Evolutionary conservation across 2,888 invertebrate species (phyloP).

Genomic region (Rotaria macrura): DNA sequence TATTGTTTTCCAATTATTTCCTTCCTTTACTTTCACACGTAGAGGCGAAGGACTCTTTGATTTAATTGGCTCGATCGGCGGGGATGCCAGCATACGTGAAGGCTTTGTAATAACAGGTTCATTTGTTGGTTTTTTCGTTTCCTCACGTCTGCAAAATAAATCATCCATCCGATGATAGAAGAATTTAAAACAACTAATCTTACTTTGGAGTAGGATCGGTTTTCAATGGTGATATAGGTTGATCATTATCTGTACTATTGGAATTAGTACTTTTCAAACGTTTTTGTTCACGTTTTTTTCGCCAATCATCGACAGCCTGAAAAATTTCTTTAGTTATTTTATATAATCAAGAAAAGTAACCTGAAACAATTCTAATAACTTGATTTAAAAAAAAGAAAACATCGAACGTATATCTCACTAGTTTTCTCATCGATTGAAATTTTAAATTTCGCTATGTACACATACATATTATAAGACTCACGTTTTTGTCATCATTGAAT

Average conservation of each 20-base stretch:
- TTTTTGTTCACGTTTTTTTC: conserved; percentile 20
- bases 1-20: background rate
- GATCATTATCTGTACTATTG: background rate
- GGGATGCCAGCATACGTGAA: background rate
- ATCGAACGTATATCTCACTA: background rate
- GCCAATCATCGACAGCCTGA: conserved; percentile 14
- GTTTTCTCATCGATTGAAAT: no score
- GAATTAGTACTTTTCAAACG: background rate
- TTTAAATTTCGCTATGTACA: no score
- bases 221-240: background rate
- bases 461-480: no score
- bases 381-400: background rate
- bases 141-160: background rate
- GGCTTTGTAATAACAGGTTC: background rate
- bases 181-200: background rate
- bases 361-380: no score
- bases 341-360: no score
- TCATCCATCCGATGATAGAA: background rate
- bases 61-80: background rate
- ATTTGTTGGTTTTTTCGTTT: background rate
- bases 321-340: no score
- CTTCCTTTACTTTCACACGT: background rate
- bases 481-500: background rate
- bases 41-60: background rate
- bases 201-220: background rate